Percentiles rank a stretch among this genome's conserved stretches.
These are phyloP conservation scores for Gopherus evgoodei DNA, from an alignment of 2,113 vertebrate species.

Conservation along the genomic window DNA sequence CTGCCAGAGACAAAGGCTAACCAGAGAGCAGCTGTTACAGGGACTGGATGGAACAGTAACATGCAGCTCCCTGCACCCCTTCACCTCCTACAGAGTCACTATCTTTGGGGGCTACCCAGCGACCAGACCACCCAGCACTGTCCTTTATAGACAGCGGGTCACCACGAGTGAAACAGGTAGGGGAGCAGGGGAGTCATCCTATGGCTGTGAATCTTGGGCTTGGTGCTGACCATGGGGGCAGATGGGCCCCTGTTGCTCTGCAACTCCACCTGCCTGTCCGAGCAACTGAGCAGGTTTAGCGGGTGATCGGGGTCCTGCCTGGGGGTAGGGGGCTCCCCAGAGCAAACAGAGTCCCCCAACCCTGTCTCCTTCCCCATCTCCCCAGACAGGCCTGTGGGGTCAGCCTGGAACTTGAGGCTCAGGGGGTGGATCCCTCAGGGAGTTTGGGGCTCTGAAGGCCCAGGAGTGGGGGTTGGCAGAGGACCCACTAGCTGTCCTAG, in stretches of 20 bases:
- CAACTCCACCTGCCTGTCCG: accelerated
- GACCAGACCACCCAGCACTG: not conserved
- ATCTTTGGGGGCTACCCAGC: not conserved
- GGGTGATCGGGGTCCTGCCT: not conserved
- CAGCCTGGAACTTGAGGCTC: not conserved
- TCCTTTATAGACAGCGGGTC: not conserved
- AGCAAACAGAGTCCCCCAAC: not conserved
- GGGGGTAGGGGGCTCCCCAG: not conserved
- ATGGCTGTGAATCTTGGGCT: not conserved
- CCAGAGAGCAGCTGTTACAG: not conserved
- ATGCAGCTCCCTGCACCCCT: not conserved
- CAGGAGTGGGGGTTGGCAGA: not conserved
- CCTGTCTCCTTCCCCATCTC: not conserved
- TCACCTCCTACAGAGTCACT: not conserved
- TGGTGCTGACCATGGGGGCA: not conserved
- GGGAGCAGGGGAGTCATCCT: not conserved
- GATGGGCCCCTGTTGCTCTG: not conserved
- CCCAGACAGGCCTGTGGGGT: not conserved
- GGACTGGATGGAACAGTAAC: not conserved
- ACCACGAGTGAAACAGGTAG: not conserved
- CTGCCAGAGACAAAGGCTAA: not conserved
- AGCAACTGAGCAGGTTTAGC: not conserved
- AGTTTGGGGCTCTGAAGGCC: not conserved
- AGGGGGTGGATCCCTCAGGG: not conserved
- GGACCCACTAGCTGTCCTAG: not conserved